Percentiles rank a stretch among this genome's conserved stretches.
Evolutionary conservation across 2,113 vertebrate species (phyloP).

Genomic region (Alligator sinensis): DNA sequence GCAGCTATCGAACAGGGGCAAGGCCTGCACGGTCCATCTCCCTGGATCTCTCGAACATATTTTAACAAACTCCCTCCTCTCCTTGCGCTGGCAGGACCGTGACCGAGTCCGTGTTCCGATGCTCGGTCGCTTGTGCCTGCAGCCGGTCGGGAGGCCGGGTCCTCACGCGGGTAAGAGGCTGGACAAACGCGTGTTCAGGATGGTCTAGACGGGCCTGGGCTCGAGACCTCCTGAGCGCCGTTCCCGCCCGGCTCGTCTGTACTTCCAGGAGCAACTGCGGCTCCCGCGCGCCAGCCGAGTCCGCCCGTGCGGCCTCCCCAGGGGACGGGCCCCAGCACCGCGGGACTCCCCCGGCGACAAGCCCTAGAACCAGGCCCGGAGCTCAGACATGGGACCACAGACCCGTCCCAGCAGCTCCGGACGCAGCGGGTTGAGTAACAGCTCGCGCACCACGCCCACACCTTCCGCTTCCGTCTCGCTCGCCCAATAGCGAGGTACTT

Average conservation of each 20-base stretch:
- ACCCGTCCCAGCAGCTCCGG: slow-evolving; percentile 90
- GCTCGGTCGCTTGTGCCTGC: too few relatives aligned
- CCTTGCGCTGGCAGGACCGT: too few relatives aligned
- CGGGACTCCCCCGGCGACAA: slow-evolving; percentile 89
- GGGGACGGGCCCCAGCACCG: too few relatives aligned
- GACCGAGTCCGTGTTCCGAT: too few relatives aligned
- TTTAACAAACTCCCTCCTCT: background rate
- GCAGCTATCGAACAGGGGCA: background rate
- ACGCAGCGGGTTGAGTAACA: slow-evolving; percentile 92
- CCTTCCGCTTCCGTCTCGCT: slow-evolving; percentile 23
- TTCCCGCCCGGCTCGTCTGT: background rate
- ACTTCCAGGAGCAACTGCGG: background rate
- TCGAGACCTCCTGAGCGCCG: too few relatives aligned
- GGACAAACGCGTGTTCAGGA: too few relatives aligned
- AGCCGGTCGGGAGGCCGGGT: too few relatives aligned
- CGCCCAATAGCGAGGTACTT: background rate
- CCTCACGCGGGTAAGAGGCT: too few relatives aligned
- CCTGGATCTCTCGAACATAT: background rate
- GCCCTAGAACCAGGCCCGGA: slow-evolving; percentile 98
- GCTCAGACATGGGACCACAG: slow-evolving; percentile 88
- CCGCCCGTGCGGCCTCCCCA: background rate
- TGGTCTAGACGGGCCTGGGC: too few relatives aligned
- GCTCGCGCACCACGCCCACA: slow-evolving; percentile 81
- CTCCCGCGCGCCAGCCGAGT: too few relatives aligned
- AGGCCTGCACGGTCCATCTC: background rate